Conservation (phyloP, 2,888 invertebrate species). For the Drosophila stalkeri region DNA sequence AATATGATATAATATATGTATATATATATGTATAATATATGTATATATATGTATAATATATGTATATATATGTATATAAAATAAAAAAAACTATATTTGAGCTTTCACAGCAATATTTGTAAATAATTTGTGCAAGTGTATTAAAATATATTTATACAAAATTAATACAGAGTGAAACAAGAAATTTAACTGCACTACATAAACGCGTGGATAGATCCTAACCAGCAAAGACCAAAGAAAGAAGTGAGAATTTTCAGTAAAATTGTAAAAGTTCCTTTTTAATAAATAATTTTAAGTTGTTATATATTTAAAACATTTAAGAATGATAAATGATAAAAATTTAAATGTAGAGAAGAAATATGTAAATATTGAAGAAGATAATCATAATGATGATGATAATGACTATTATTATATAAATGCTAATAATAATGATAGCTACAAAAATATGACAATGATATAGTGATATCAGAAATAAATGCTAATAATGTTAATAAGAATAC, state of each 20-base stretch:
- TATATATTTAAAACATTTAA: too few species aligned
- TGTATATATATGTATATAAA: neutral
- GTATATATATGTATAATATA: too few species aligned
- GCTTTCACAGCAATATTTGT: neutral
- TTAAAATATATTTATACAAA: conserved; percentile 22
- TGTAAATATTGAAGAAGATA: too few species aligned
- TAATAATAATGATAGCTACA: neutral
- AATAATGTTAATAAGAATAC: too few species aligned
- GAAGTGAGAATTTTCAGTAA: neutral
- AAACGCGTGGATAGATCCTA: conserved; percentile 6
- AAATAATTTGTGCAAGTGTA: conserved; percentile 8
- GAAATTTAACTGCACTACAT: conserved; percentile 33
- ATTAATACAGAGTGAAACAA: conserved; percentile 19
- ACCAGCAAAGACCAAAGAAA: conserved; percentile 35
- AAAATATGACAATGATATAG: too few species aligned
- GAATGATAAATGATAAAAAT: neutral
- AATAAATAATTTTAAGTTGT: too few species aligned
- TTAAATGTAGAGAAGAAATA: neutral
- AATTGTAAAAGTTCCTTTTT: neutral
- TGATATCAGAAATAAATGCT: too few species aligned
- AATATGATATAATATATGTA: neutral
- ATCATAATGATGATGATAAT: too few species aligned
- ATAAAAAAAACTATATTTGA: neutral
- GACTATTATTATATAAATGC: too few species aligned
- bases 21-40: too few species aligned